Evolutionary conservation across 2,797 vertebrate species (phyloP), one percentile per base, ranked within the genome.

Genomic region (Cyclopterus lumpus): DNA sequence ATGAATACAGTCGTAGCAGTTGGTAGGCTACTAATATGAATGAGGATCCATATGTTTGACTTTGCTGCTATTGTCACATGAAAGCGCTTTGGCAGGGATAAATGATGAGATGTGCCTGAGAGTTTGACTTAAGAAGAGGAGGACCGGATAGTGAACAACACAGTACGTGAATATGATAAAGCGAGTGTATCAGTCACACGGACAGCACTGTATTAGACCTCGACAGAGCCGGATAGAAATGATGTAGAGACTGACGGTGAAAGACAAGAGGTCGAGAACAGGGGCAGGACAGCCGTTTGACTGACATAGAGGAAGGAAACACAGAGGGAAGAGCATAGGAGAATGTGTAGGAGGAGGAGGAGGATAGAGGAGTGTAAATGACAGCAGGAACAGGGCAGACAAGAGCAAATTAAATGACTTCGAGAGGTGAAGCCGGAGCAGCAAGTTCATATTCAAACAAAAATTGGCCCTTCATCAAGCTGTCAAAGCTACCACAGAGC

Each of bases 321-420:
- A 26, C 14, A 16, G 22, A 79, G 5, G 32, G 20, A 44, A 71
- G 26, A 76, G 34, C 14, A 61, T 38, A 66, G 22, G 64, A 46
- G 30, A 49, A 62, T 18, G 30, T 3, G 26, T 3, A 8, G 22
- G 42, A 18, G n/a, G 20, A 71, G 30, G 71, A 70, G 38, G 38
- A 34, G 71, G n/a, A 22, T 26, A 11, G 26, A 48, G 53, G 51
- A 20, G 66, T 12, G 60, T 69, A 61, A 77, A 75, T 71, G 85
- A 72, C 32, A 16, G 67, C n/a, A 9, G 64, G 64, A 59, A 32
- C 7, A 20, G 77, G 81, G 76, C 73, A 60, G 63, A 81, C 38
- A 36, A 44, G 71, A 67, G 57, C 12, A 0, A 68, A 80, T 75
- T 54, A 78, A 85, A 88, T 82, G 64, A 77, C 34, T 51, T 70